Evolutionary conservation across 2,888 invertebrate genomes (phyloP).

Genomic region (Ornithoptera alexandrae): DNA sequence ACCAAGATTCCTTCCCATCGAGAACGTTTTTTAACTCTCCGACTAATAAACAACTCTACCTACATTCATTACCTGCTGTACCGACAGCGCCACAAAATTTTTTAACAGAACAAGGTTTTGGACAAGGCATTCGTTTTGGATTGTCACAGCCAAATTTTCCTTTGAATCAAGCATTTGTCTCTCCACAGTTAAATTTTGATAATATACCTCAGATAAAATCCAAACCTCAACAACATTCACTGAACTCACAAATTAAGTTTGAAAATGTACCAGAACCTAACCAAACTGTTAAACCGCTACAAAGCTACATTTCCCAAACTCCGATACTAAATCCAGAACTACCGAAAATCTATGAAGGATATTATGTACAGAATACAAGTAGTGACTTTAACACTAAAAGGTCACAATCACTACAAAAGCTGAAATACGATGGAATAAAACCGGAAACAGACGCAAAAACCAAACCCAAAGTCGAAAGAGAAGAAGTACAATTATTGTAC

Average conservation of each 20-base stretch:
- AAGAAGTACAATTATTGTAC: conserved; percentile 89
- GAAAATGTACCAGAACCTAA: conserved; percentile 47
- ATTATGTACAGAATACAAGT: conserved; percentile 60
- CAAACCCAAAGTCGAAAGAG: conserved; percentile 68
- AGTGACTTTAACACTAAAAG: conserved; percentile 50
- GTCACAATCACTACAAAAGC: conserved; percentile 64
- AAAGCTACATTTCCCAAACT: conserved; percentile 51
- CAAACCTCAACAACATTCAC: conserved; percentile 44
- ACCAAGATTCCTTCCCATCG: conserved; percentile 57
- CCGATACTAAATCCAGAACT: conserved; percentile 50
- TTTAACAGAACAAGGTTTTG: conserved; percentile 68
- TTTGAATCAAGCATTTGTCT: conserved; percentile 63
- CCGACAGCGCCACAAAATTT: conserved; percentile 73
- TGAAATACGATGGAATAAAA: conserved; percentile 59
- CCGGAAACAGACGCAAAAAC: conserved; percentile 44
- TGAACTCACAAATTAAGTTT: conserved; percentile 53
- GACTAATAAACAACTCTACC: conserved; percentile 61
- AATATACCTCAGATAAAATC: conserved; percentile 50
- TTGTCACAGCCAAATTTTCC: conserved; percentile 66
- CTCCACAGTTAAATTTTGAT: conserved; percentile 62
- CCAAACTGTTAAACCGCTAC: conserved; percentile 45
- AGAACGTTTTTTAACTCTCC: conserved; percentile 58
- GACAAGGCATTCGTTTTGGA: conserved; percentile 66
- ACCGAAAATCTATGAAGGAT: conserved; percentile 70
- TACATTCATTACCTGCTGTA: conserved; percentile 64